Base-by-base conservation (phyloP, 2,113 vertebrate species). In the Actenoides lindsayi region DNA sequence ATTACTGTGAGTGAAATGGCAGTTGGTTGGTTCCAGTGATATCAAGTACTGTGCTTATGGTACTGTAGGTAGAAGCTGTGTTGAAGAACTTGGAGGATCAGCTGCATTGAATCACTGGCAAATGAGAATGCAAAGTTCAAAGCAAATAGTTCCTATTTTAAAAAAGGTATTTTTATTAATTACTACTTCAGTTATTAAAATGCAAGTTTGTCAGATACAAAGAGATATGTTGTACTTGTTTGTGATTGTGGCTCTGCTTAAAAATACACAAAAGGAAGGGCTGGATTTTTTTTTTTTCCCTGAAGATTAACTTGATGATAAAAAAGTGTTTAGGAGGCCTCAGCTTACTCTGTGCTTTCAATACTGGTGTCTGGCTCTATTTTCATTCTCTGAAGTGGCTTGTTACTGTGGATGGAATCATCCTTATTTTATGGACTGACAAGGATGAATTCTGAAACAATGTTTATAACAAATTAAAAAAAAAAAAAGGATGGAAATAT, bases 401-500 rank as follows among this genome's bases (percentile, higher is more conserved):
- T 96, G 57, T 82, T 89, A n/a, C 17, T 63, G 92, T 83, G 83
- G n/a, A 41, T 75, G 28, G 59, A 89, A 64, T 60, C 78, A 78
- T 69, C 30, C 18, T 94, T 73, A 33, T 77, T 96, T 95, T 23
- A 23, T 57, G 24, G 64, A 23, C 35, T 27, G 73, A 90, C 48
- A 95, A 94, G 54, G 85, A 86, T 67, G 94, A 95, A 96, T 94
- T 93, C 41, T 54, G 65, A 78, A 96, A 93, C 53, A 21, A n/a
- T 5, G 33, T 94, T 96, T 94, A 62, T 24, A 46, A 51, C 50
- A 25, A 51, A 25, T 54, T 15, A 30, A 16, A 16, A 16, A 54
- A 16, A 54, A 30, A 16, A 54, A 30, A 37, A n/a, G n/a, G 10
- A 67, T 68, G 14, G 28, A 65, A 71, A 93, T 89, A 68, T 31